Evolutionary conservation across 2,888 invertebrate genomes (phyloP).

Genomic region (Megalurothrips usitatus): DNA sequence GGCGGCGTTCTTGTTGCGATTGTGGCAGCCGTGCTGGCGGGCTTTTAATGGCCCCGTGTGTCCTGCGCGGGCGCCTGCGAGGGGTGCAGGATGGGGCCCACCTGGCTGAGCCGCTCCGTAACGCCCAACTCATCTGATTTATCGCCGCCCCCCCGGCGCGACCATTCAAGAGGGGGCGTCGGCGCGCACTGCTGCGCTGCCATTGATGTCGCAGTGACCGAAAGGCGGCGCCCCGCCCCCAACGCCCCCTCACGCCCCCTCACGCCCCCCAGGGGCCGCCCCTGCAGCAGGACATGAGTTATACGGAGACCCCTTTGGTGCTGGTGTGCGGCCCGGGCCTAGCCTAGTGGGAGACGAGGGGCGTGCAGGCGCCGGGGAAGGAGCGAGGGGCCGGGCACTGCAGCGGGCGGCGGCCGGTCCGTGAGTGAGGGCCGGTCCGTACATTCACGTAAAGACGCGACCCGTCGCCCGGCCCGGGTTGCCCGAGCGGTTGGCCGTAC

Average conservation of each 20-base stretch:
- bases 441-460: conserved; percentile 6
- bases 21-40: too few relatives aligned
- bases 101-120: too few relatives aligned
- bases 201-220: neutral
- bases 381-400: neutral
- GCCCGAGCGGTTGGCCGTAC: too few relatives aligned
- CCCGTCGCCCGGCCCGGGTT: neutral
- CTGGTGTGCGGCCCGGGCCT: neutral
- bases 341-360: neutral
- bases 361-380: neutral
- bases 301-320: neutral
- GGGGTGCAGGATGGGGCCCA: too few relatives aligned
- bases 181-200: neutral
- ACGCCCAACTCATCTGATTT: neutral
- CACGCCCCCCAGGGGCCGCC: neutral
- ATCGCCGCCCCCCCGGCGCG: neutral
- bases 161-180: neutral
- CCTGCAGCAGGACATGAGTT: conserved; percentile 6
- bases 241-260: neutral
- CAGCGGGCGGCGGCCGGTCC: neutral
- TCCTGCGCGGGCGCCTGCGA: too few relatives aligned
- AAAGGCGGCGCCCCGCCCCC: neutral
- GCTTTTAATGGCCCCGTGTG: too few relatives aligned
- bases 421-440: conserved; percentile 4
- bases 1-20: too few relatives aligned